Percentiles rank a stretch among this genome's conserved stretches.
Evolutionary conservation across 2,797 vertebrate species (phyloP).

Genomic region (Buphagus erythrorhynchus): DNA sequence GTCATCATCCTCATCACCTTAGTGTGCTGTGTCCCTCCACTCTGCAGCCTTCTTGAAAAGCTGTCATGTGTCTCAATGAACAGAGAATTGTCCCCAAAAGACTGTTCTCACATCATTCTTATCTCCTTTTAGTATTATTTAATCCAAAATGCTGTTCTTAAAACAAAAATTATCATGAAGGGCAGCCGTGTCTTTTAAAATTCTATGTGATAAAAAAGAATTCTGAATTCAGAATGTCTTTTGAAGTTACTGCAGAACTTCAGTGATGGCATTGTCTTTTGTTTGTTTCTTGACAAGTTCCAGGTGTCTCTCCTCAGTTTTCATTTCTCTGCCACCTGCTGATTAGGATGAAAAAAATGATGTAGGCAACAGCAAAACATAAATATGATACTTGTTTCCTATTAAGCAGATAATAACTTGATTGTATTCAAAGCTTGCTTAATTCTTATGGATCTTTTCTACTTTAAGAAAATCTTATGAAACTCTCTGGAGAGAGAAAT

Average conservation of each 20-base stretch:
- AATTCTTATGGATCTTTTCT: not conserved
- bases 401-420: not conserved
- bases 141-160: not conserved
- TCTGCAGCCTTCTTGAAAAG: not conserved
- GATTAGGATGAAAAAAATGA: not conserved
- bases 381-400: not conserved
- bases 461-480: not conserved
- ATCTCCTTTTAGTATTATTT: not conserved
- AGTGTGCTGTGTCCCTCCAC: rapidly evolving
- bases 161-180: not conserved
- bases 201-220: not conserved
- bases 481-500: not conserved
- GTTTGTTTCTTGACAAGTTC: not conserved
- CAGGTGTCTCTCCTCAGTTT: not conserved
- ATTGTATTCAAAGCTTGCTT: not conserved
- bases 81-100: not conserved
- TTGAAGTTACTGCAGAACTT: not conserved
- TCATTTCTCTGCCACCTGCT: not conserved
- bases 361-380: not conserved
- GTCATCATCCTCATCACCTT: not conserved
- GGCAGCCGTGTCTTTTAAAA: not conserved
- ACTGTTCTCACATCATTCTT: not conserved
- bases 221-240: not conserved
- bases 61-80: rapidly evolving
- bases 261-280: not conserved